phyloP scores from a whole-genome alignment of 2,888 invertebrate genomes.

The Eubasilissa splendida region DNA sequence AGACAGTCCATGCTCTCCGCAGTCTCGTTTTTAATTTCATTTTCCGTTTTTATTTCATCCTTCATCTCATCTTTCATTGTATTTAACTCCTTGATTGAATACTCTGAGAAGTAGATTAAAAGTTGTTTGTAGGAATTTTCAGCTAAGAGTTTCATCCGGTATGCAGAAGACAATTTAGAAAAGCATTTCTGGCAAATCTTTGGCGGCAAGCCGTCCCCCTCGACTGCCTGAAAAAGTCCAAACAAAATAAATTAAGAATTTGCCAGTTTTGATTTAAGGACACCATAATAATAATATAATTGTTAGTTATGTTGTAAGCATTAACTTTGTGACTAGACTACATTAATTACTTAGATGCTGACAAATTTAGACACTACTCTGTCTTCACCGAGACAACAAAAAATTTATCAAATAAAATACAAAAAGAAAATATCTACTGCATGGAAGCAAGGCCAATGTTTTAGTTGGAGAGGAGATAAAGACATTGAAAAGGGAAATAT shows the following conservation, averaged over 20 bases:
- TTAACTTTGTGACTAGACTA: too few relatives aligned
- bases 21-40: constrained; percentile 3
- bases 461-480: too few relatives aligned
- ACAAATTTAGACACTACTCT: too few relatives aligned
- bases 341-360: too few relatives aligned
- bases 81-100: not conserved
- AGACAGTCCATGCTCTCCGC: not conserved
- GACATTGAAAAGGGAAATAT: too few relatives aligned
- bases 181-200: constrained; percentile 47
- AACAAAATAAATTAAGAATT: not conserved
- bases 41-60: not conserved
- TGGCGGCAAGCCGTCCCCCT: constrained; percentile 44
- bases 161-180: constrained; percentile 38
- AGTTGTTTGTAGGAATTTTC: constrained; percentile 42
- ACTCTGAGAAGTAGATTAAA: not conserved
- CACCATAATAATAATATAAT: too few relatives aligned
- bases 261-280: not conserved
- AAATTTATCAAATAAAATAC: too few relatives aligned
- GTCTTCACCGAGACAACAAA: too few relatives aligned
- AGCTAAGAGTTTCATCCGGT: constrained; percentile 43
- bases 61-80: not conserved
- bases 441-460: too few relatives aligned
- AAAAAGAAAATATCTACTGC: too few relatives aligned
- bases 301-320: too few relatives aligned
- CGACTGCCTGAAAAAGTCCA: constrained; percentile 37